phyloP scores from a whole-genome alignment of 2,113 vertebrate species.

The Phoenicopterus ruber region DNA sequence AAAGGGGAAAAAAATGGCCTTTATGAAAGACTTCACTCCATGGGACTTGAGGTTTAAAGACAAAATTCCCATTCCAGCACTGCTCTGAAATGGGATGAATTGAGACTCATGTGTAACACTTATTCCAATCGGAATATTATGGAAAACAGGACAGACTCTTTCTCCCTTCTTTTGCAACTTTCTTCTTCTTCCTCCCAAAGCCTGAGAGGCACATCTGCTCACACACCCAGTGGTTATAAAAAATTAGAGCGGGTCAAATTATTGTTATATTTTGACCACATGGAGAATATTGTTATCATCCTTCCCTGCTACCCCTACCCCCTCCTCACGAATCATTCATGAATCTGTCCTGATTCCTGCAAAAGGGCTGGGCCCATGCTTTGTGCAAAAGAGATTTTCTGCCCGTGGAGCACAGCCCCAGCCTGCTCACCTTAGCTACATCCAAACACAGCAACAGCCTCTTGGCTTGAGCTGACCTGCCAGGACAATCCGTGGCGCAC shows the following conservation, averaged over 20 bases:
- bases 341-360: neutral
- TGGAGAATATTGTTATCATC: neutral
- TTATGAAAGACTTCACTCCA: neutral
- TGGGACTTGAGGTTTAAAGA: neutral
- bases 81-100: neutral
- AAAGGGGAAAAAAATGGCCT: neutral
- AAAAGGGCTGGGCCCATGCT: neutral
- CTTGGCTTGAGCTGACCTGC: neutral
- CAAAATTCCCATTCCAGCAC: neutral
- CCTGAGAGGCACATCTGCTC: constrained; percentile 6
- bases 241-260: constrained; percentile 8
- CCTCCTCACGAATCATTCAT: neutral
- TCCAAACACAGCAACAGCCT: neutral
- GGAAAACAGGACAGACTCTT: neutral
- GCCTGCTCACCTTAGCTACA: neutral
- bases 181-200: neutral
- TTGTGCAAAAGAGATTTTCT: neutral
- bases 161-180: neutral
- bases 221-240: neutral
- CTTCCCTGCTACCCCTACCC: neutral
- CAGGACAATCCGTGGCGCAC: neutral
- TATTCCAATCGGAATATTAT: neutral
- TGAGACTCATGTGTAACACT: neutral
- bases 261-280: neutral
- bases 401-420: neutral